These are phyloP conservation scores for Melanophora roralis DNA, from an alignment of 2,888 invertebrate species.

Conservation along the genomic window DNA sequence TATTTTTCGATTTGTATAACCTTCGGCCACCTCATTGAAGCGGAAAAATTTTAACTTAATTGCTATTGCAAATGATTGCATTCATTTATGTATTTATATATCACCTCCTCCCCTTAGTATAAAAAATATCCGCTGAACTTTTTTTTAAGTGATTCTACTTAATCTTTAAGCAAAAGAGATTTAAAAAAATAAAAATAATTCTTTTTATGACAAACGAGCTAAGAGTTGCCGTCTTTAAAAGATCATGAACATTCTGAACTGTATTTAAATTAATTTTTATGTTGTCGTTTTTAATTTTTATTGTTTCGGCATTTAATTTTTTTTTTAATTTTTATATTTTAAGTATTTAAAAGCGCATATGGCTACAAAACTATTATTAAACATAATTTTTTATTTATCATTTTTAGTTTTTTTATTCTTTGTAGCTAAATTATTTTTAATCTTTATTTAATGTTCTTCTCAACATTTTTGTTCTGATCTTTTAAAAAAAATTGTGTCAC, in stretches of 20 bases:
- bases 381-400: conserved; percentile 7
- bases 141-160: too few relatives aligned
- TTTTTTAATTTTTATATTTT: too few relatives aligned
- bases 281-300: conserved; percentile 14
- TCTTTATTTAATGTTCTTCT: conserved; percentile 42
- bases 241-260: conserved; percentile 37
- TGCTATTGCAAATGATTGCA: too few relatives aligned
- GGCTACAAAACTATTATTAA: not conserved
- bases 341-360: too few relatives aligned
- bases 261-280: conserved; percentile 46
- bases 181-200: not conserved
- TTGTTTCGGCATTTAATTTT: conserved; percentile 15
- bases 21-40: too few relatives aligned
- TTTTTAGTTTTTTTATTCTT: conserved; percentile 33
- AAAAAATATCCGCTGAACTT: too few relatives aligned
- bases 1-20: too few relatives aligned
- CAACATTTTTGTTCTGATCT: conserved; percentile 2
- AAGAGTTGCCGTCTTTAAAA: not conserved
- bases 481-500: conserved; percentile 6
- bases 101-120: too few relatives aligned
- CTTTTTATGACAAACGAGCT: not conserved
- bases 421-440: conserved; percentile 47
- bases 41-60: too few relatives aligned
- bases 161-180: too few relatives aligned
- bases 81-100: too few relatives aligned